A percentile compares a stretch with the other conserved stretches of the same genome.
Evolutionary conservation across 2,888 invertebrate genomes (phyloP).

Genomic region (Empis stercorea): DNA sequence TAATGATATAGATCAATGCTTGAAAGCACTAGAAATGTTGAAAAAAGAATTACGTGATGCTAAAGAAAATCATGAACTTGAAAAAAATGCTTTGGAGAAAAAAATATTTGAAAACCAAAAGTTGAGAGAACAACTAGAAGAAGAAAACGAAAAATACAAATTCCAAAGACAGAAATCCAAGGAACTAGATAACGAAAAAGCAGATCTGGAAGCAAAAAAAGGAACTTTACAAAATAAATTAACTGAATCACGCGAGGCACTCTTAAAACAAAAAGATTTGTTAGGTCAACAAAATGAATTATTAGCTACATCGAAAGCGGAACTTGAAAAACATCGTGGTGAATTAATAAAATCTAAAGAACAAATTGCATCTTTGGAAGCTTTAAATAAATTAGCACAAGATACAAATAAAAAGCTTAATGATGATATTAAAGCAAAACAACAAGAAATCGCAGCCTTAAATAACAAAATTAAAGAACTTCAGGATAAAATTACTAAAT

Average conservation of each 20-base stretch:
- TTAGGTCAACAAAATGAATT: not conserved
- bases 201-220: not conserved
- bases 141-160: not conserved
- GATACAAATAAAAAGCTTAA: not conserved
- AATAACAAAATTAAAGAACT: not conserved
- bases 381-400: not conserved
- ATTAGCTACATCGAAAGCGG: conserved; percentile 1
- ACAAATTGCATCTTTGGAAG: not conserved
- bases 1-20: too few relatives aligned
- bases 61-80: not conserved
- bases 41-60: too few relatives aligned
- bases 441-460: not conserved
- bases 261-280: not conserved
- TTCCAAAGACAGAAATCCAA: not conserved
- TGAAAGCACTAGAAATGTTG: too few relatives aligned
- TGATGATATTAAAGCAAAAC: not conserved
- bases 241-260: not conserved
- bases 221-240: not conserved
- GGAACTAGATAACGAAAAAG: not conserved
- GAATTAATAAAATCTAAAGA: conserved; percentile 4
- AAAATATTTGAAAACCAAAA: conserved; percentile 2
- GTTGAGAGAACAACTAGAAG: not conserved
- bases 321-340: conserved; percentile 3
- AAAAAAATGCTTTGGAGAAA: not conserved
- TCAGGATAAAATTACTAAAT: not conserved